Conservation (phyloP, 2,797 vertebrate species). For the Miopithecus talapoin region DNA sequence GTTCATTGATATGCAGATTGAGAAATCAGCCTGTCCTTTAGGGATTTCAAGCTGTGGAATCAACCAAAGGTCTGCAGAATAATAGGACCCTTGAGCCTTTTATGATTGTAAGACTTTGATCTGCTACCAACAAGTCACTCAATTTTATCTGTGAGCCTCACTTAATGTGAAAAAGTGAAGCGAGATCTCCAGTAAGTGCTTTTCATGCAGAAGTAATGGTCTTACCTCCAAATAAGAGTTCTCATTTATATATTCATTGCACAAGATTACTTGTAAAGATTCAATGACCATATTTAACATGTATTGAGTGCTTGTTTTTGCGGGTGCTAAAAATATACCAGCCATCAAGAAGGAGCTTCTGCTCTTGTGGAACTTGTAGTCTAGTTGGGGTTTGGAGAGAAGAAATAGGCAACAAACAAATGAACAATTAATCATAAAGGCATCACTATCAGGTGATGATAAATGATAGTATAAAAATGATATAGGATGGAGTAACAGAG, state of each 20-base stretch:
- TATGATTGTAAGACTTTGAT: conserved; percentile 42
- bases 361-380: background rate
- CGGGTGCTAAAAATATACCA: background rate
- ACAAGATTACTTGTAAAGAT: background rate
- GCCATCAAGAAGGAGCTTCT: background rate
- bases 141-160: background rate
- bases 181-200: background rate
- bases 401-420: background rate
- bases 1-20: conserved; percentile 18
- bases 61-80: background rate
- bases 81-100: background rate
- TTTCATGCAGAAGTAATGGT: background rate
- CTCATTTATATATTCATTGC: background rate
- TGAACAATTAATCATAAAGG: background rate
- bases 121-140: background rate
- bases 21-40: background rate
- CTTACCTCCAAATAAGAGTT: background rate
- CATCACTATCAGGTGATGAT: background rate
- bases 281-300: background rate
- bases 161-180: conserved; percentile 33
- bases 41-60: background rate
- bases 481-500: background rate
- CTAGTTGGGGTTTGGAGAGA: background rate
- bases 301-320: background rate
- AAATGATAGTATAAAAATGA: background rate